Base-by-base conservation (phyloP, 2,888 invertebrate species). In the Mechanitis messenoides region DNA sequence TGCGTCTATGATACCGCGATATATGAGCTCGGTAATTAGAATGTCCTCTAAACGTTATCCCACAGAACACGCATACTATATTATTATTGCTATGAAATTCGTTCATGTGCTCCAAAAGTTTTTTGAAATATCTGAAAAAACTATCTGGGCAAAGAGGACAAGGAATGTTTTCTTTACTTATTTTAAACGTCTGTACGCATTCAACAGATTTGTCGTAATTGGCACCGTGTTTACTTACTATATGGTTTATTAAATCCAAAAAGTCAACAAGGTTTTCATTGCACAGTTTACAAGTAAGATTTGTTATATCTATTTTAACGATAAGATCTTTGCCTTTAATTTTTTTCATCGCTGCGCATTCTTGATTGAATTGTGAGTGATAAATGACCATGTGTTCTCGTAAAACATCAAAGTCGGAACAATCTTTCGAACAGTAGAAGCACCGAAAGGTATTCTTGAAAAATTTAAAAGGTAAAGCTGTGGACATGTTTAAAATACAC, bases 401-500 rank as follows among this genome's bases (percentile, higher is more conserved):
- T 38, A 75, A 31, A 47, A 64, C 59, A 59, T 75, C 71, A 56
- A 73, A 69, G 57, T 78, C 67, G 7, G 63, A 59, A 38, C 72
- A 75, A 63, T 72, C 71, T 62, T 73, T 71, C 0, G 74, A 68
- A 56, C 81, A 81, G 55, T 76, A 75, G 58, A 79, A 78, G 60
- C 80, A 80, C 11, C 74, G 69, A 55, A 77, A 80, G 61, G 70
- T 69, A 58, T 75, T 76, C 64, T 72, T 74, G 57, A 72, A 76
- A 54, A 72, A 78, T n/a, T 76, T 77, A 35, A 81, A 81, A 1
- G 79, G 81, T 33, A 78, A 60, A 0, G 74, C 77, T 1, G 75
- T 79, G 0, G 73, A 71, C 69, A 73, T 73, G 55, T 74, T 74
- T 1, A 76, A 59, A 11, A 76, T 64, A 12, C 63, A 67, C 5